Percentiles rank a stretch among this genome's conserved stretches.
Conservation (phyloP, 2,113 vertebrate genomes). For the Cyprinodon brontotheroides region DNA sequence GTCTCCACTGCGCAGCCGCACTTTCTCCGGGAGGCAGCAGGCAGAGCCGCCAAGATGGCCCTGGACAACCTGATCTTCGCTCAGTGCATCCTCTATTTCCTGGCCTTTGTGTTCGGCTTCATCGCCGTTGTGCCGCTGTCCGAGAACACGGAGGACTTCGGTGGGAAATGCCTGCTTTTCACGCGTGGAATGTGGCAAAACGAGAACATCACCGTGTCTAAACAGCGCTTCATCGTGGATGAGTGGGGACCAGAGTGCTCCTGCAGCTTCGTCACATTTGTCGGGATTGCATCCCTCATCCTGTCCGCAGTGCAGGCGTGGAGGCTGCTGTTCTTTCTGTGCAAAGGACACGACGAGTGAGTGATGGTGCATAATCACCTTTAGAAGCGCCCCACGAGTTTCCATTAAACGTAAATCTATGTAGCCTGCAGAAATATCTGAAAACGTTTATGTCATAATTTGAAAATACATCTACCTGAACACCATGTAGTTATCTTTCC, state of each 20-base stretch:
- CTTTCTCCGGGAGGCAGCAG: slow-evolving; percentile 51
- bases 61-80: slow-evolving; percentile 88
- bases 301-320: slow-evolving; percentile 93
- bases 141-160: slow-evolving; percentile 92
- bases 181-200: slow-evolving; percentile 96
- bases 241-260: slow-evolving; percentile 94
- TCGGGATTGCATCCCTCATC: slow-evolving; percentile 89
- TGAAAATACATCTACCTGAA: slow-evolving; percentile 6
- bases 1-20: slow-evolving; percentile 70
- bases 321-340: slow-evolving; percentile 93
- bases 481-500: slow-evolving; percentile 2
- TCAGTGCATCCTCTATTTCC: slow-evolving; percentile 90
- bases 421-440: too few relatives aligned
- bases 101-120: slow-evolving; percentile 93
- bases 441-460: background rate
- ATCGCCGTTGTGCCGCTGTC: slow-evolving; percentile 92
- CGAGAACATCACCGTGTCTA: slow-evolving; percentile 93
- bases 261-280: slow-evolving; percentile 94
- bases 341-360: slow-evolving; percentile 97
- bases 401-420: too few relatives aligned
- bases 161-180: slow-evolving; percentile 93
- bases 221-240: slow-evolving; percentile 94
- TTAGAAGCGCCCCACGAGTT: background rate
- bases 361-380: slow-evolving; percentile 59
- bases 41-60: slow-evolving; percentile 81